Conservation (phyloP, 2,888 invertebrate genomes). For the Cremastinae sp. region DNA sequence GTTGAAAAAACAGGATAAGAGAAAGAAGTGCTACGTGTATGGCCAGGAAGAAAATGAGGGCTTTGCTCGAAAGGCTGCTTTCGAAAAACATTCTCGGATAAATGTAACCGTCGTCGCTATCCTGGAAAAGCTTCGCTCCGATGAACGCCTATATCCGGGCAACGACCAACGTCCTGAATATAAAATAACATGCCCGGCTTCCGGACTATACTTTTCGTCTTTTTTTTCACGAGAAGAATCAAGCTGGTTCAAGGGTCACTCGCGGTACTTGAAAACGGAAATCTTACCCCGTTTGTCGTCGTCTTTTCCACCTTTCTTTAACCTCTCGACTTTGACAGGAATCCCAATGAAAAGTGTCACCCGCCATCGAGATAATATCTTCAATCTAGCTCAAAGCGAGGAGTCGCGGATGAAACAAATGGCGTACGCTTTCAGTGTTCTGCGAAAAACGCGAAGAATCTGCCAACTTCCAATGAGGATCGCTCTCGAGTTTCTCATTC, state of each 20-base stretch:
- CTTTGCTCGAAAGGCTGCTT: constrained; percentile 42
- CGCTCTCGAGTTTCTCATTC: too few species aligned
- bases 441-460: background rate
- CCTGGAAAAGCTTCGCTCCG: constrained; percentile 49
- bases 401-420: constrained; percentile 8
- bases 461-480: background rate
- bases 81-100: constrained; percentile 60
- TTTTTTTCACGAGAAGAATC: constrained; percentile 37
- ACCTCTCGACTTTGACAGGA: constrained; percentile 3
- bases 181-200: constrained; percentile 54
- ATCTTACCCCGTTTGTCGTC: constrained; percentile 22
- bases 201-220: background rate
- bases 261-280: constrained; percentile 16
- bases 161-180: constrained; percentile 59
- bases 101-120: constrained; percentile 52
- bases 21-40: constrained; percentile 24
- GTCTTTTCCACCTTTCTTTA: background rate
- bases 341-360: constrained; percentile 20
- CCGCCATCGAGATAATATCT: constrained; percentile 45
- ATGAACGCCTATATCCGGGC: constrained; percentile 60
- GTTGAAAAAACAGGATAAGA: constrained; percentile 3
- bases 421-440: background rate
- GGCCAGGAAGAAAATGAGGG: constrained; percentile 46
- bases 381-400: constrained; percentile 20
- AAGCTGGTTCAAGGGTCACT: constrained; percentile 45